Base-by-base conservation (phyloP, 2,888 invertebrate genomes). In the Lycophotia porphyrea region DNA sequence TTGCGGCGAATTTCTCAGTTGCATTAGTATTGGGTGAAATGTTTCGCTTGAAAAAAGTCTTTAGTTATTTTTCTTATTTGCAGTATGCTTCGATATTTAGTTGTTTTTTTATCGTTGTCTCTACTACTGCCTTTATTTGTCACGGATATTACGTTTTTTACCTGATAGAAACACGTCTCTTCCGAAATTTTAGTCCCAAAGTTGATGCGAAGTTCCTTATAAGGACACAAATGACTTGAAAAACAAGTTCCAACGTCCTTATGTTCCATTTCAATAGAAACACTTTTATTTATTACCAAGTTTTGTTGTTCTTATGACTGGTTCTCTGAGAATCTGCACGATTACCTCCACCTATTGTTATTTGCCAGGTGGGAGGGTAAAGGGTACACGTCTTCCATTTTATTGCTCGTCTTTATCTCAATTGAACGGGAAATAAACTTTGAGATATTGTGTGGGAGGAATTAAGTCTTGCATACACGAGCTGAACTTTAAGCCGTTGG, bases 281-380 rank as follows among this genome's bases (percentile, higher is more conserved):
- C 5, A 27, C 5, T 58, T 55, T 75, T 74, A 63, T 81, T 84
- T 83, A 71, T 74, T 7, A 27, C 13, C 31, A 42, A 44, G 36
- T 73, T 73, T 75, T 68, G 55, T 73, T 76, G 55, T 65, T 67
- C 70, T 58, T 44, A 58, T 68, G 82, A 84, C 70, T 52, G 49
- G 55, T 61, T 80, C 49, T 64, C 60, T 61, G 68, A 63, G 66
- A 77, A 74, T 71, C 72, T 55, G 65, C 63, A 55, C 49, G 85
- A 72, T 84, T 84, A 84, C 77, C 88, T 88, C 85, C 84, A 78
- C 31, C 39, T 68, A 78, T 80, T 83, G 85, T 81, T 82, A 81
- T 87, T 81, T 77, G 61, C 7, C 71, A 65, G 77, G 88, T 88
- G 88, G 88, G 88, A 75, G 87, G 78, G n/a, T 71, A 72, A 80